Percentiles rank a stretch among this genome's conserved stretches.
Conservation (phyloP, 2,797 vertebrate genomes). For the Thaleichthys pacificus region DNA sequence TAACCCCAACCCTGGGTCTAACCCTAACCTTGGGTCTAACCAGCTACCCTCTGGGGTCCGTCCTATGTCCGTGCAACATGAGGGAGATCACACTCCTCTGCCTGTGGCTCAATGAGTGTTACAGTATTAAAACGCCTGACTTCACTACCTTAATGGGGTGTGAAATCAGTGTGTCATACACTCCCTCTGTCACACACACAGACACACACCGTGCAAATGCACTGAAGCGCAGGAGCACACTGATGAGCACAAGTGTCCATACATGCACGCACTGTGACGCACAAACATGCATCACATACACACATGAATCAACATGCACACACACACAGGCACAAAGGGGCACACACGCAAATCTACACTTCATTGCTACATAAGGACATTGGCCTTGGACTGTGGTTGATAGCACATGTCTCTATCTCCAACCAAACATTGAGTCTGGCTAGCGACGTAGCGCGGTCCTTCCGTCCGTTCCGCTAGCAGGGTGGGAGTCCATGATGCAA, state of each 20-base stretch:
- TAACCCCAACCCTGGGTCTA: background rate
- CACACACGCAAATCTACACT: background rate
- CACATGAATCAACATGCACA: background rate
- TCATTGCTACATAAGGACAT: background rate
- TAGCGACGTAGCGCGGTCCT: background rate
- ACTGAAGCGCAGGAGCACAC: too few species aligned
- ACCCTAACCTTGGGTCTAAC: too few species aligned
- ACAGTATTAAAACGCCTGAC: background rate
- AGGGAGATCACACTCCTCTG: background rate
- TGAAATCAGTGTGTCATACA: conserved; percentile 6
- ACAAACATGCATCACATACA: background rate
- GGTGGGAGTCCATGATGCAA: background rate
- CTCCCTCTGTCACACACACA: background rate
- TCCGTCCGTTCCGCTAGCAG: background rate
- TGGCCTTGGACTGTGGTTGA: background rate
- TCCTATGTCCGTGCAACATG: background rate
- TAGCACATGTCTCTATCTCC: conserved; percentile 1
- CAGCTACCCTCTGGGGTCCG: background rate
- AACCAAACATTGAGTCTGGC: background rate
- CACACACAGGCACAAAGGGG: conserved; percentile 6
- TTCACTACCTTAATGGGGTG: conserved; percentile 5
- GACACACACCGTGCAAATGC: background rate
- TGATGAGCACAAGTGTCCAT: too few species aligned
- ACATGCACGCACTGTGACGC: background rate
- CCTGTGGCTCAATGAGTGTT: background rate